Conservation (phyloP, 2,888 invertebrate genomes). For the Mamestra brassicae region DNA sequence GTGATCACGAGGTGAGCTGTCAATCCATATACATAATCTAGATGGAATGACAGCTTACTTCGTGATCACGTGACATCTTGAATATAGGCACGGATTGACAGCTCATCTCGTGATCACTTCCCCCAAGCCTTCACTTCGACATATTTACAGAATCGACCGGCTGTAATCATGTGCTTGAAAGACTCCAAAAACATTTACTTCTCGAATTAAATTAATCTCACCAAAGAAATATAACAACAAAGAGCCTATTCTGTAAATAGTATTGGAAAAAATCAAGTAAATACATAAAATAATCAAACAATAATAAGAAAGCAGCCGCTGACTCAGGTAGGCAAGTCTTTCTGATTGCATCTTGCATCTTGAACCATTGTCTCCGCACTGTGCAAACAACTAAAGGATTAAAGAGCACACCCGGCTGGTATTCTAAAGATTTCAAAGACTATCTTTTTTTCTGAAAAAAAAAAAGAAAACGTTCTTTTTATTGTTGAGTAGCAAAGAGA, state of each 20-base stretch:
- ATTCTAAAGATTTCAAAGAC: constrained; percentile 40
- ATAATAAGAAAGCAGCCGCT: constrained; percentile 18
- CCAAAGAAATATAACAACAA: constrained; percentile 23
- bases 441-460: constrained; percentile 18
- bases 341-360: constrained; percentile 49
- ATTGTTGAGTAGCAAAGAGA: background rate
- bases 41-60: no score
- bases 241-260: background rate
- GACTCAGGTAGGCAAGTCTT: constrained; percentile 16
- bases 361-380: constrained; percentile 36
- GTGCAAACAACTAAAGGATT: constrained; percentile 39
- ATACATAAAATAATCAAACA: constrained; percentile 6
- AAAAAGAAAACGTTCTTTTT: constrained; percentile 18
- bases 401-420: constrained; percentile 34
- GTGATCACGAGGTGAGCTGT: no score
- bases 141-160: background rate
- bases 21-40: no score
- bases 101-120: no score
- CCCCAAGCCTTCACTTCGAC: no score
- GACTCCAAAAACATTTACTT: background rate
- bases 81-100: no score
- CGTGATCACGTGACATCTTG: no score
- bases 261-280: constrained; percentile 19
- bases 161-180: constrained; percentile 6
- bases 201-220: constrained; percentile 1